Percentiles rank a stretch among this genome's conserved stretches.
These are phyloP conservation scores for Harpagoxenus sublaevis DNA, from an alignment of 2,888 invertebrate species.

Conservation along the genomic window DNA sequence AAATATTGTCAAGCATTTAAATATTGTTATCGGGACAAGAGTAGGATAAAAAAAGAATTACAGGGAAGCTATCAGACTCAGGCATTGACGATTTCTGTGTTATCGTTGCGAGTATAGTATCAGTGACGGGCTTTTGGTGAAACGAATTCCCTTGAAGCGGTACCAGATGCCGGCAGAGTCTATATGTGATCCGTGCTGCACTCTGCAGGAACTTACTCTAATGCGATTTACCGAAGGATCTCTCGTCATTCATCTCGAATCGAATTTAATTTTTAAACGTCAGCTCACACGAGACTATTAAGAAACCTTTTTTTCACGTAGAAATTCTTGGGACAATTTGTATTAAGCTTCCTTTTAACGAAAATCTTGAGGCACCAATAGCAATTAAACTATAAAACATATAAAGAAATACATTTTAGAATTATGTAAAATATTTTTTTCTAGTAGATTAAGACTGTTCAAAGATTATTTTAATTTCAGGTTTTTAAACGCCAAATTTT, in stretches of 20 bases:
- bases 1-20: not conserved
- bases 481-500: not conserved
- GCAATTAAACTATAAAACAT: not conserved
- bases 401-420: not conserved
- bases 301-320: not conserved
- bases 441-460: not conserved
- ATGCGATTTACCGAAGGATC: conserved; percentile 48
- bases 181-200: conserved; percentile 73
- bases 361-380: not conserved
- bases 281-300: not conserved
- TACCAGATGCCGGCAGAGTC: conserved; percentile 78
- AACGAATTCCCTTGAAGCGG: conserved; percentile 66
- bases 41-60: not conserved
- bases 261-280: not conserved
- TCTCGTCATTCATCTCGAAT: not conserved
- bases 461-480: not conserved
- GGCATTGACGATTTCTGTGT: conserved; percentile 42
- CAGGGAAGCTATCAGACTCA: not conserved
- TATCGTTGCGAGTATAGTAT: conserved; percentile 33
- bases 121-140: conserved; percentile 49
- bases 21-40: not conserved
- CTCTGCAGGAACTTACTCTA: conserved; percentile 70
- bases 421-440: not conserved
- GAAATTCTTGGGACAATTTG: not conserved
- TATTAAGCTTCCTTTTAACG: not conserved